Conservation (phyloP, 2,888 invertebrate species). For the Eupeodes luniger region DNA sequence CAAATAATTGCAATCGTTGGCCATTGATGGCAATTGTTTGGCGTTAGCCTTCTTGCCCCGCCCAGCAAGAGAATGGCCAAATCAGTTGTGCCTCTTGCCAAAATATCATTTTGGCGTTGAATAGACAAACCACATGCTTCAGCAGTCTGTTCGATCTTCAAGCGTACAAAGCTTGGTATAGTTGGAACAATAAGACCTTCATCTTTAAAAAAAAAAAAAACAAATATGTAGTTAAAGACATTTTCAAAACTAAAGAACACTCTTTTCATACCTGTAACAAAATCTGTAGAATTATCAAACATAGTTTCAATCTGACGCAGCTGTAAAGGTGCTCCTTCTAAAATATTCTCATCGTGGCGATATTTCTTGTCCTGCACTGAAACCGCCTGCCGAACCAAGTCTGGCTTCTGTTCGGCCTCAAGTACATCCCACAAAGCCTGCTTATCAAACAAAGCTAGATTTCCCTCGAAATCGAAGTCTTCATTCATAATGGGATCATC, state of each 20-base stretch:
- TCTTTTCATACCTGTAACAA: slow-evolving; percentile 80
- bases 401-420: slow-evolving; percentile 87
- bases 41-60: slow-evolving; percentile 92
- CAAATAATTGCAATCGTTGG: slow-evolving; percentile 92
- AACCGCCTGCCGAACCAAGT: slow-evolving; percentile 84
- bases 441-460: slow-evolving; percentile 96
- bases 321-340: slow-evolving; percentile 87
- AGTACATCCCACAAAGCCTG: slow-evolving; percentile 91
- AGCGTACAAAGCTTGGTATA: slow-evolving; percentile 88
- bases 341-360: slow-evolving; percentile 94
- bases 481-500: slow-evolving; percentile 84
- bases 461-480: slow-evolving; percentile 98
- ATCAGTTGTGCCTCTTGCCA: slow-evolving; percentile 93
- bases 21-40: slow-evolving; percentile 94
- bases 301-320: slow-evolving; percentile 88
- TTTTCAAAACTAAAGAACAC: neutral
- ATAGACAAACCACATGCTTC: slow-evolving; percentile 88
- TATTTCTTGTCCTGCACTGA: slow-evolving; percentile 85
- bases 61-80: slow-evolving; percentile 93
- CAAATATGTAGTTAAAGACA: neutral
- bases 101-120: slow-evolving; percentile 89
- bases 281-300: slow-evolving; percentile 81
- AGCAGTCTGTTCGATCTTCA: slow-evolving; percentile 88
- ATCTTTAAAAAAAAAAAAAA: slow-evolving; percentile 84
- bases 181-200: slow-evolving; percentile 92